These are phyloP conservation scores for Pygoscelis adeliae DNA, from an alignment of 2,113 vertebrate genomes.

Conservation along the genomic window DNA sequence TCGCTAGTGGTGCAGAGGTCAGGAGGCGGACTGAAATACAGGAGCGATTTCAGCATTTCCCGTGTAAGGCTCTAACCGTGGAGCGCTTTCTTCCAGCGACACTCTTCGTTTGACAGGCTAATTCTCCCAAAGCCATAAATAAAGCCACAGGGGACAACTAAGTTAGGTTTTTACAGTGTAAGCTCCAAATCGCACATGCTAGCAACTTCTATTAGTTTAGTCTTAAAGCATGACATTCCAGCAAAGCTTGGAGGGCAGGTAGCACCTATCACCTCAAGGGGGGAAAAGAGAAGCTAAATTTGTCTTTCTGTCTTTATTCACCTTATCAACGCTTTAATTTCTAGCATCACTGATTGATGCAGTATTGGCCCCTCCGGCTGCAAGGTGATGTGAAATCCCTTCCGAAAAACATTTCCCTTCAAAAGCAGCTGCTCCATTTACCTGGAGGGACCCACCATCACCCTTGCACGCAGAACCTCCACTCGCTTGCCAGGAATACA, in stretches of 20 bases:
- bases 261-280: neutral
- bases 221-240: constrained; percentile 9
- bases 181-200: constrained; percentile 42
- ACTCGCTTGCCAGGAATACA: neutral
- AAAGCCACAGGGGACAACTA: neutral
- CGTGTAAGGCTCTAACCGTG: neutral
- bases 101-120: neutral
- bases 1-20: rapidly evolving
- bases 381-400: constrained; percentile 52
- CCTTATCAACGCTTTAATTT: neutral
- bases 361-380: constrained; percentile 51
- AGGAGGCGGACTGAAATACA: rapidly evolving
- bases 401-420: neutral
- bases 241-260: constrained; percentile 6
- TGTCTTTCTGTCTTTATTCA: constrained; percentile 47
- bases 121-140: neutral
- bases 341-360: constrained; percentile 47
- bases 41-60: neutral
- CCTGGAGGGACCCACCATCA: rapidly evolving
- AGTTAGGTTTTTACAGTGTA: neutral
- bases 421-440: neutral
- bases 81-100: neutral
- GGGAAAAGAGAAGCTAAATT: constrained; percentile 12
- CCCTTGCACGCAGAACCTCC: neutral
- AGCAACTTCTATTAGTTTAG: constrained; percentile 26